Percentiles rank a stretch among this genome's conserved stretches.
These are phyloP conservation scores for Podotricha telesiphe DNA, from an alignment of 2,888 invertebrate species.

Conservation along the genomic window DNA sequence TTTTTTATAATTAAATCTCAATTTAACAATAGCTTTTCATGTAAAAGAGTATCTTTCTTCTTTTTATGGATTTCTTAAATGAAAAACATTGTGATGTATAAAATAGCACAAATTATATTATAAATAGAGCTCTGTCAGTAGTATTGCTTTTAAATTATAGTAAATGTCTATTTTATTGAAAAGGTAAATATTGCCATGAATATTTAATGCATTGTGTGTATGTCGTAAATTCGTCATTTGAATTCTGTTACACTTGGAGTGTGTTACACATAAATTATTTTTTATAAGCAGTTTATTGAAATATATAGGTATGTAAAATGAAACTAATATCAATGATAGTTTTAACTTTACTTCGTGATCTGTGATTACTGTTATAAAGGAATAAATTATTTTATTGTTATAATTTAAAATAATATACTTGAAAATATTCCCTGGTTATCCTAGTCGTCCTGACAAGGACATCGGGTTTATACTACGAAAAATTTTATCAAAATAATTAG, in stretches of 20 bases:
- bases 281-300: neutral
- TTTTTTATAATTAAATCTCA: constrained; percentile 43
- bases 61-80: constrained; percentile 8
- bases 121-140: neutral
- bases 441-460: too few species aligned
- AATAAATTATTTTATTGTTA: too few species aligned
- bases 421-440: too few species aligned
- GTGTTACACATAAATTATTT: too few species aligned
- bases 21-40: constrained; percentile 27
- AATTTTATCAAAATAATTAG: too few species aligned
- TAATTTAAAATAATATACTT: too few species aligned
- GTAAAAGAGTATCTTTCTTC: constrained; percentile 26
- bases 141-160: neutral
- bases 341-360: too few species aligned
- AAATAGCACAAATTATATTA: neutral
- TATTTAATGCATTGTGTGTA: neutral
- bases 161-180: neutral
- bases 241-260: neutral
- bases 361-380: too few species aligned
- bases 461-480: too few species aligned
- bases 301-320: neutral
- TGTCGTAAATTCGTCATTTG: neutral
- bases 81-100: neutral
- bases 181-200: neutral
- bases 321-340: neutral